Evolutionary conservation across 2,797 vertebrate genomes (phyloP).

Genomic region (Borostomias antarcticus): DNA sequence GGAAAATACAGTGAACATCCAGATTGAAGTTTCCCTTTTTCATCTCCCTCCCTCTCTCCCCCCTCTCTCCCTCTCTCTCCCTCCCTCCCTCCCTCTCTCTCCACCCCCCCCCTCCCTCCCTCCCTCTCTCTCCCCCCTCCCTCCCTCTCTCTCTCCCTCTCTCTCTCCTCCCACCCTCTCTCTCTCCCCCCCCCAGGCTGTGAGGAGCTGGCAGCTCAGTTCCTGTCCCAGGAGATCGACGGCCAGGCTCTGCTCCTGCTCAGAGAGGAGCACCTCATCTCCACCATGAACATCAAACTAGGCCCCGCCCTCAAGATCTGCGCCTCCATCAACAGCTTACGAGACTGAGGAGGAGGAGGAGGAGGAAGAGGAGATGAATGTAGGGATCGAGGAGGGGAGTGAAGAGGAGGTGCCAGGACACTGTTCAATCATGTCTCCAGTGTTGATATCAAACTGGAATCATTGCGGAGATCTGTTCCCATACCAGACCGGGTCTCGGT

Average conservation of each 20-base stretch:
- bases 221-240: conserved; percentile 97
- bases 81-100: too few species aligned
- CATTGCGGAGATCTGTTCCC: too few species aligned
- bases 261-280: conserved; percentile 98
- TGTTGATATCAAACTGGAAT: too few species aligned
- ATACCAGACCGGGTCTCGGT: conserved; percentile 8
- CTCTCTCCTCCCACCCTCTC: neutral
- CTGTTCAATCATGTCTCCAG: too few species aligned
- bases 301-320: conserved; percentile 98
- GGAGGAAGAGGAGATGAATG: neutral
- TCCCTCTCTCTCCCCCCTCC: too few species aligned
- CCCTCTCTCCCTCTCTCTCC: too few species aligned
- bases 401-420: too few species aligned
- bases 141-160: too few species aligned
- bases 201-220: conserved; percentile 94
- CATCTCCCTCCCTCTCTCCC: too few species aligned
- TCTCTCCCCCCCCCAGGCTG: conserved; percentile 78
- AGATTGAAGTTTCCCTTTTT: too few species aligned
- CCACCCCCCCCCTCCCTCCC: too few species aligned
- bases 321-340: conserved; percentile 95
- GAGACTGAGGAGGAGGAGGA: conserved; percentile 77
- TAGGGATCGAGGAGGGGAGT: neutral
- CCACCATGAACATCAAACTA: conserved; percentile 99
- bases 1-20: too few species aligned
- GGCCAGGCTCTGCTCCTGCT: conserved; percentile 96